Evolutionary conservation across 2,888 invertebrate genomes (phyloP).

Genomic region (Allophyes oxyacanthae): DNA sequence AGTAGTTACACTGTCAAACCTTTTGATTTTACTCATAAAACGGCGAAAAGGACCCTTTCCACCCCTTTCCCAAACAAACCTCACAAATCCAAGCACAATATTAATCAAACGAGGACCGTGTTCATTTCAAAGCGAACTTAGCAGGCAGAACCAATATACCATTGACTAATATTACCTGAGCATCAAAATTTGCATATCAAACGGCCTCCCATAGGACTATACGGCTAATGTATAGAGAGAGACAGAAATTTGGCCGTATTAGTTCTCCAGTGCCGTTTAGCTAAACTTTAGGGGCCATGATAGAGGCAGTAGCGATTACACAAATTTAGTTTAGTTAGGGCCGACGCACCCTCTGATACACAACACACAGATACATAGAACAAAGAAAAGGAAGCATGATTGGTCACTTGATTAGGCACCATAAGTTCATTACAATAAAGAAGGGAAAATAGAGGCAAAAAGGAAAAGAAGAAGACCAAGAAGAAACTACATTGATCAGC

Average conservation of each 20-base stretch:
- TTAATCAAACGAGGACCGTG: conserved; percentile 50
- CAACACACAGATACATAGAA: too few species aligned
- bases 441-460: too few species aligned
- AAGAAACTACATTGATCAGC: too few species aligned
- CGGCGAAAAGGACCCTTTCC: too few species aligned
- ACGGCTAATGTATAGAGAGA: conserved; percentile 68
- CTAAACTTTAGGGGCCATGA: conserved; percentile 28
- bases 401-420: too few species aligned
- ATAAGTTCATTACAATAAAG: too few species aligned
- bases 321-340: too few species aligned
- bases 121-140: conserved; percentile 49
- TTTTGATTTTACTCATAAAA: too few species aligned
- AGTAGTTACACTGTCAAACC: too few species aligned
- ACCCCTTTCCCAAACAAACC: conserved; percentile 3
- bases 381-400: too few species aligned
- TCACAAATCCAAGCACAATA: conserved; percentile 45
- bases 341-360: too few species aligned
- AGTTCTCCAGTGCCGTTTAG: conserved; percentile 66
- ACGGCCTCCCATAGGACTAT: conserved; percentile 67
- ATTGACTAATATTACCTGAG: conserved; percentile 78
- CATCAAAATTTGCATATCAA: conserved; percentile 84
- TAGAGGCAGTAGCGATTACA: conserved; percentile 38
- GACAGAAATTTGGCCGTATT: conserved; percentile 77
- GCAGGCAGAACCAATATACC: conserved; percentile 78
- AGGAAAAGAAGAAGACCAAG: too few species aligned